These are phyloP conservation scores for Cosmia trapezina DNA, from an alignment of 2,888 invertebrate genomes.

Conservation along the genomic window DNA sequence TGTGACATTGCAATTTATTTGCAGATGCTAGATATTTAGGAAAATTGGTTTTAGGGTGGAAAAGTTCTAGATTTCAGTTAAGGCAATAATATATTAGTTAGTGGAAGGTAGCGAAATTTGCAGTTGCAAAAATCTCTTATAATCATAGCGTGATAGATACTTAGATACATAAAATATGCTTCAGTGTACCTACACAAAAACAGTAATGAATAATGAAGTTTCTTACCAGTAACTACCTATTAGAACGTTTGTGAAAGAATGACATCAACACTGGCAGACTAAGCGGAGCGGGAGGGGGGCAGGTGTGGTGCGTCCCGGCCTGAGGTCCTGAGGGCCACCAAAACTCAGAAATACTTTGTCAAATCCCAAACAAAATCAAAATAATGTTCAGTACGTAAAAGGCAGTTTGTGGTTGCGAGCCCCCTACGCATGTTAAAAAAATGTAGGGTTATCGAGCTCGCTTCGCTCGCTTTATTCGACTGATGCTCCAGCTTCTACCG, in stretches of 20 bases:
- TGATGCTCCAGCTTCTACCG: too few relatives aligned
- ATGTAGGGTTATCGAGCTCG: too few relatives aligned
- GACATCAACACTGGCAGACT: background rate
- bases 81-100: background rate
- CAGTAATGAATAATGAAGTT: background rate
- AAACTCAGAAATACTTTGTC: too few relatives aligned
- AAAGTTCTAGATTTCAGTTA: background rate
- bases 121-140: background rate
- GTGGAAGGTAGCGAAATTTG: background rate
- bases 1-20: constrained; percentile 6
- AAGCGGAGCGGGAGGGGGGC: too few relatives aligned
- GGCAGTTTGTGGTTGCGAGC: too few relatives aligned
- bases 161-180: too few relatives aligned
- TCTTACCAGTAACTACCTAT: background rate
- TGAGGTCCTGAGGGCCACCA: too few relatives aligned
- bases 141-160: background rate
- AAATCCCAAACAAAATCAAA: too few relatives aligned
- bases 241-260: background rate
- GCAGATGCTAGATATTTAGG: constrained; percentile 4
- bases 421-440: too few relatives aligned
- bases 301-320: too few relatives aligned
- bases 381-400: too few relatives aligned
- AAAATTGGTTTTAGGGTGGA: constrained; percentile 7
- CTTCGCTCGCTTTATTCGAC: too few relatives aligned
- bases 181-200: background rate